Base-by-base conservation (phyloP, 2,113 vertebrate species). In the Brachionichthys hirsutus region DNA sequence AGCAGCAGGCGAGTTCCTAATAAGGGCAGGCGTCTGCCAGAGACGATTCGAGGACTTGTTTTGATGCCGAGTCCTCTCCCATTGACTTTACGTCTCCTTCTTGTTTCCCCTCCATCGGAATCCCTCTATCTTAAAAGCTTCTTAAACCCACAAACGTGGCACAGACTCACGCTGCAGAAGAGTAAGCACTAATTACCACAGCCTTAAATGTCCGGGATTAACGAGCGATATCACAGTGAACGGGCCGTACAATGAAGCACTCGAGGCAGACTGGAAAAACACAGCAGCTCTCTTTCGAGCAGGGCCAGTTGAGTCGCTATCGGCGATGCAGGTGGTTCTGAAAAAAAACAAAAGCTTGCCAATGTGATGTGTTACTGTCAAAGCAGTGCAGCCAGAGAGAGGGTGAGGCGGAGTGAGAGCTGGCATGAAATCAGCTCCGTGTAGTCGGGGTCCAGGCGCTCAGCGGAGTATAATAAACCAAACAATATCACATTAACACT, bases 401-500 rank as follows among this genome's bases (percentile, higher is more conserved):
- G 24, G 24, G 24, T 30, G 24, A 30, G 24, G 8, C 0, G 12
- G 42, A 58, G 44, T 0, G 40, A 70, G 56, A 0, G 22, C 67
- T 82, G 81, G 78, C 73, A 60, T 17, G 16, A 19, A 46, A 64
- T 74, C 65, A 70, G 55, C 52, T 20, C 57, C 54, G 50, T 71
- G 63, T 62, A 61, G 67, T 77, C 55, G 16, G 54, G 20, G 34
- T 71, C 41, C 60, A 80, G 66, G 62, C 75, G 75, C 67, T 67
- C 63, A 54, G 54, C 3, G 54, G 67, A 49, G 59, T 62, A 54
- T 76, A 85, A 85, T 82, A 89, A 86, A 85, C 63, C 55, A 74
- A 87, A 85, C 77, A 85, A 71, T 85, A 81, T 86, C 77, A 73
- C 75, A 89, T 90, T 87, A 86, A 78, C 70, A 67, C 65, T 55